Conservation (phyloP, 2,888 invertebrate genomes). For the Heliconius cydno region DNA sequence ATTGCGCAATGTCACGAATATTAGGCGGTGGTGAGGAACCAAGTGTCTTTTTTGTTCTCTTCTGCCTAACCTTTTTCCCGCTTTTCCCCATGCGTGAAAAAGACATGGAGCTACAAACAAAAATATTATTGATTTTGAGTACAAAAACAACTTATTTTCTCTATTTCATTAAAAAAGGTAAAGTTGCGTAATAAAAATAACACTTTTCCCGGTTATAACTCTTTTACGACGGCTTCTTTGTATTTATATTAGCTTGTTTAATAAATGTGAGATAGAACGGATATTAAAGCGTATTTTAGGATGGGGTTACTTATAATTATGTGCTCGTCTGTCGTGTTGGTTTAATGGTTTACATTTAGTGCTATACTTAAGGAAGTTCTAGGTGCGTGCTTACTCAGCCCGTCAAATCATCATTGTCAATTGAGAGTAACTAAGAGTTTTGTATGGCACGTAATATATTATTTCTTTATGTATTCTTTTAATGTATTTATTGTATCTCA, state of each 20-base stretch:
- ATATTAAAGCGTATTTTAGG: constrained; percentile 9
- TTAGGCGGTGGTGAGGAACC: not conserved
- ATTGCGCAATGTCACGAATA: no score
- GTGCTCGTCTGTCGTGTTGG: not conserved
- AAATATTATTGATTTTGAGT: not conserved
- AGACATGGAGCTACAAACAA: not conserved
- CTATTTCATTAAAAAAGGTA: not conserved
- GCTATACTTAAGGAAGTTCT: not conserved
- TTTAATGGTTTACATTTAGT: not conserved
- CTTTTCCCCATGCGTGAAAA: not conserved
- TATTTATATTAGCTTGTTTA: constrained; percentile 18
- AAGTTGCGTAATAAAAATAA: not conserved
- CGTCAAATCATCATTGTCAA: no score
- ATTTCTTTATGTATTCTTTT: no score
- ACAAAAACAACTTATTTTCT: not conserved
- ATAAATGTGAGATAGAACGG: constrained; percentile 16
- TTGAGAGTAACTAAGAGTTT: no score
- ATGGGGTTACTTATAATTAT: constrained; percentile 1
- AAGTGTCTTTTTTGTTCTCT: no score
- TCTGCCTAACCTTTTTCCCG: no score
- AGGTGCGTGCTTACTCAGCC: not conserved
- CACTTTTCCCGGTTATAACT: not conserved
- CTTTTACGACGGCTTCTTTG: not conserved
- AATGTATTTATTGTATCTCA: no score
- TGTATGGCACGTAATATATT: no score